These are phyloP conservation scores for Tamias sibiricus DNA, from an alignment of 2,113 vertebrate species.

Conservation along the genomic window DNA sequence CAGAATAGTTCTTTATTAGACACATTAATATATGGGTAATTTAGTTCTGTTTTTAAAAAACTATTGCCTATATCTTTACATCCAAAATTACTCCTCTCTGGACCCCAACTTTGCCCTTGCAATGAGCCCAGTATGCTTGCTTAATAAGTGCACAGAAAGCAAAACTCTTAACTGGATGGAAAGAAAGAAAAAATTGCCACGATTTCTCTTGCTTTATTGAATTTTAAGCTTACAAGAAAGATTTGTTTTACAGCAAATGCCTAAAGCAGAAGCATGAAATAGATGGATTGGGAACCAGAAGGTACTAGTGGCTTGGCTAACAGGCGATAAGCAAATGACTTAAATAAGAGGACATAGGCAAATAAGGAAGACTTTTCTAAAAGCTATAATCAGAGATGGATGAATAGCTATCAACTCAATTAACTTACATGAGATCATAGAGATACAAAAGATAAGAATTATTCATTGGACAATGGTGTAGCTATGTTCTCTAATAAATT, in stretches of 20 bases:
- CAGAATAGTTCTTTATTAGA: neutral
- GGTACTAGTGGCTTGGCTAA: neutral
- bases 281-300: neutral
- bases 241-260: neutral
- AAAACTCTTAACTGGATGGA: neutral
- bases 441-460: constrained; percentile 1
- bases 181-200: neutral
- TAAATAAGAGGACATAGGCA: neutral
- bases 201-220: neutral
- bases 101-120: neutral
- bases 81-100: neutral
- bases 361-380: neutral
- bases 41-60: constrained; percentile 14
- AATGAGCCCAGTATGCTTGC: neutral
- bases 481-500: neutral
- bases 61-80: neutral
- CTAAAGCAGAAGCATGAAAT: neutral
- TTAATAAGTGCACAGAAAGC: neutral
- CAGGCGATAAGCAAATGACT: neutral
- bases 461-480: neutral
- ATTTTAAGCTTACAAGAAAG: constrained; percentile 19
- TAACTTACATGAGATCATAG: neutral
- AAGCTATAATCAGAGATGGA: neutral
- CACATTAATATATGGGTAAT: neutral
- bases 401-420: neutral